These are phyloP conservation scores for Indri indri DNA, from an alignment of 2,113 vertebrate species.

Conservation along the genomic window DNA sequence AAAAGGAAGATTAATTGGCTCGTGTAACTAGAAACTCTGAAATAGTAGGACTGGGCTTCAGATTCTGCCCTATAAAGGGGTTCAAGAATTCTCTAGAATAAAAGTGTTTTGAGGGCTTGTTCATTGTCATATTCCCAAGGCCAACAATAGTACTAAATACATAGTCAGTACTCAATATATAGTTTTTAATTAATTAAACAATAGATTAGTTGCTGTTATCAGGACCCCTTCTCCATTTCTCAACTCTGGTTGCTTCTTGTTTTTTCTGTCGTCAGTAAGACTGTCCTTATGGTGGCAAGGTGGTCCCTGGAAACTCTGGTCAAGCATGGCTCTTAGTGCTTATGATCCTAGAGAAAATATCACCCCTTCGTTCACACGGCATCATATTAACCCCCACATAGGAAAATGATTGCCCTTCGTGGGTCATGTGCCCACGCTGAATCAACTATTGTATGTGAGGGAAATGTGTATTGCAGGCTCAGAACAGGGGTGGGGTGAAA, in stretches of 20 bases:
- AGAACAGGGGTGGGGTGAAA: background rate
- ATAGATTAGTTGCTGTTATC: background rate
- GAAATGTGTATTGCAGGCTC: background rate
- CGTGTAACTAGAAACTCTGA: background rate
- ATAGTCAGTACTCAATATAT: background rate
- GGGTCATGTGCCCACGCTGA: background rate
- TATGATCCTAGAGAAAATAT: background rate
- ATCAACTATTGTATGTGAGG: background rate
- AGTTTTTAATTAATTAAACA: background rate
- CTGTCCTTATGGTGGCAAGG: background rate
- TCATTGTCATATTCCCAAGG: background rate
- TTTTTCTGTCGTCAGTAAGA: background rate
- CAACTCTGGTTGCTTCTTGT: background rate
- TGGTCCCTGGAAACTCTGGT: background rate
- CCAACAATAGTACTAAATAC: background rate
- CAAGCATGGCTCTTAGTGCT: background rate
- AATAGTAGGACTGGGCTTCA: background rate
- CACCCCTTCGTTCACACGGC: background rate
- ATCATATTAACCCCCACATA: background rate
- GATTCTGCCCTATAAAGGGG: background rate
- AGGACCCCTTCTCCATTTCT: background rate
- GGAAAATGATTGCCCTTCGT: background rate
- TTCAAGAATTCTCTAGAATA: background rate
- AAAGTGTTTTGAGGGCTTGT: background rate
- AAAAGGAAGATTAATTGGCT: slow-evolving; percentile 9